Percentiles rank a stretch among this genome's conserved stretches.
Evolutionary conservation across 2,113 vertebrate species (phyloP).

Genomic region (Zonotrichia leucophrys): DNA sequence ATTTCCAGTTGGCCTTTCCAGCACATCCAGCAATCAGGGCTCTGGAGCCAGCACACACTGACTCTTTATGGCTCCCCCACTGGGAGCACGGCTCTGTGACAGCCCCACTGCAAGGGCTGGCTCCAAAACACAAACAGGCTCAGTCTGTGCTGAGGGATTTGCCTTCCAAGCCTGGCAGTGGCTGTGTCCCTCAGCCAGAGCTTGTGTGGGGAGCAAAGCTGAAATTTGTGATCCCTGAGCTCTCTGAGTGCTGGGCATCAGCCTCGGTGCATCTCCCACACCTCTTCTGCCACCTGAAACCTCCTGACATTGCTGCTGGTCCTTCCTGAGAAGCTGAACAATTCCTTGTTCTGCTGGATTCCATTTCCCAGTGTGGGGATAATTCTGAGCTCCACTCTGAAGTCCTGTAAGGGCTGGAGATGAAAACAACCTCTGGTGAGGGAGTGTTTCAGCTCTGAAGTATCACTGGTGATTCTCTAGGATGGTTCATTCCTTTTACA

Average conservation of each 20-base stretch:
- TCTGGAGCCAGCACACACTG: neutral
- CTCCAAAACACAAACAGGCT: neutral
- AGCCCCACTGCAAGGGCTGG: neutral
- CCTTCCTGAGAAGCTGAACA: neutral
- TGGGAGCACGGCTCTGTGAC: neutral
- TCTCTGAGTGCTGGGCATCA: neutral
- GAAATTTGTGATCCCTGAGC: neutral
- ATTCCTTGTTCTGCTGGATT: neutral
- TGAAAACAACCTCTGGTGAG: neutral
- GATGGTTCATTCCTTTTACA: neutral
- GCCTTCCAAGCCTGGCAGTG: neutral
- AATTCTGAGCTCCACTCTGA: neutral
- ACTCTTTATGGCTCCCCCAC: neutral
- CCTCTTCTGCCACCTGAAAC: neutral
- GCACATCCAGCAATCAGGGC: neutral
- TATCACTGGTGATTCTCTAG: neutral
- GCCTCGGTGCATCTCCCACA: neutral
- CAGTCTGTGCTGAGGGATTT: neutral
- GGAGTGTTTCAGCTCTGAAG: neutral
- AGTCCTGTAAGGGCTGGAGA: neutral
- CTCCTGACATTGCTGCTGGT: neutral
- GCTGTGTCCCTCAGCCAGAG: neutral
- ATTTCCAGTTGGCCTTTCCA: constrained; percentile 7
- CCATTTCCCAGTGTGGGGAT: neutral
- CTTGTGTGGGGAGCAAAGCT: neutral